Evolutionary conservation across 2,888 invertebrate genomes (phyloP).

Genomic region (Marasmarcha lunaedactyla): DNA sequence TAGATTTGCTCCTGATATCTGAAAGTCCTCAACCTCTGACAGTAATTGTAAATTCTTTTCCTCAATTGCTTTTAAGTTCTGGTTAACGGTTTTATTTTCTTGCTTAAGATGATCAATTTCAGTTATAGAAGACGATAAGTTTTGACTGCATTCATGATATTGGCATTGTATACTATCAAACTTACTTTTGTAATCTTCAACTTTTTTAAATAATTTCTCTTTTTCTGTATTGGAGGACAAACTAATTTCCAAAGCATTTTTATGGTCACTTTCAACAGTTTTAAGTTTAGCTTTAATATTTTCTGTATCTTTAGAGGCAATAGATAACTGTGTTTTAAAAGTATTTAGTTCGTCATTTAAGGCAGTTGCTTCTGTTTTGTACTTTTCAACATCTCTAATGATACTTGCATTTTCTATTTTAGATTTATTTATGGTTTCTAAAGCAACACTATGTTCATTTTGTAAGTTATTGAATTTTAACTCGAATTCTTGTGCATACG

Average conservation of each 20-base stretch:
- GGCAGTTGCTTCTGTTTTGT: background rate
- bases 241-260: no score
- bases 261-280: no score
- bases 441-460: conserved; percentile 5
- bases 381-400: conserved; percentile 5
- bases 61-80: conserved; percentile 9
- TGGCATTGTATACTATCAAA: conserved; percentile 5
- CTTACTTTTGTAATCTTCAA: conserved; percentile 4
- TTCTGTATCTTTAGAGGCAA: no score
- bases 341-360: background rate
- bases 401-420: conserved; percentile 15
- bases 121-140: no score
- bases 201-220: background rate
- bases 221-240: conserved; percentile 4
- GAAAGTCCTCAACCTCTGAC: background rate
- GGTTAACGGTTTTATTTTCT: conserved; percentile 2
- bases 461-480: background rate
- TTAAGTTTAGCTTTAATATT: no score
- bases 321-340: background rate
- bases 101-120: background rate
- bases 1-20: conserved; percentile 3
- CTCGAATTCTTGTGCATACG: no score
- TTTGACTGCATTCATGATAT: background rate
- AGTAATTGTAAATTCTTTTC: conserved; percentile 6
- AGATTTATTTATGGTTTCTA: conserved; percentile 11